Evolutionary conservation across 2,113 vertebrate genomes (phyloP), one percentile per base, ranked within the genome.

Genomic region (Genyomyrus donnyi): DNA sequence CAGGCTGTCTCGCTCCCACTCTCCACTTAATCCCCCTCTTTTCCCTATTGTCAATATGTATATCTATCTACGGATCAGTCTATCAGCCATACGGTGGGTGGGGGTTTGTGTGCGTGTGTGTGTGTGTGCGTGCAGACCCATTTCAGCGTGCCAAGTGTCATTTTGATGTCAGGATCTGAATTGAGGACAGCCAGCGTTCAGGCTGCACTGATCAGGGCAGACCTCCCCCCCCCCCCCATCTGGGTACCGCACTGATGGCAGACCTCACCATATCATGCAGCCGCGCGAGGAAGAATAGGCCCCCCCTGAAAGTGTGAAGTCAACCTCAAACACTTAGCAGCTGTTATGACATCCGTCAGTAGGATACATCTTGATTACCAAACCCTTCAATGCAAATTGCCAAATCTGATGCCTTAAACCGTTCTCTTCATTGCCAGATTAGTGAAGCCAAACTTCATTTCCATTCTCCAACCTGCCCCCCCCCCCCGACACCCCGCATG

Each of bases 141-240:
- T 2, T 89, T 58, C 80, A 19, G 77, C 3, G 0, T 84, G 74
- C 89, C 89, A 62, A 85, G 83, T 39, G 42, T 58, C 35, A 19
- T n/a, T 42, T 46, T 62, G 89, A 89, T 42, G 8, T 85, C 89
- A 89, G 24, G 35, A 52, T 85, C 89, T 58, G 80, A 89, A 89
- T 48, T 17, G 77, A 89, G 89, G 89, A 21, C 89, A 85, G 89
- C 52, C 42, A 46, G 24, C 50, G n/a, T 53, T 89, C 2, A 62
- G 77, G 77, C 77, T 89, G 50, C 49, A n/a, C 88, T 83, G 66
- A 39, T 83, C 80, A 89, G 15, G 77, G 88, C 49, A 42, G 70
- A 15, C 35, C 31, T 1, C 31, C 35, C 39, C 39, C 35, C 74
- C 77, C 50, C 21, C 52, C 39, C 89, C 52, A 89, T 39, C 80